phyloP scores from a whole-genome alignment of 2,888 invertebrate species.

The Yponomeuta cagnagella region DNA sequence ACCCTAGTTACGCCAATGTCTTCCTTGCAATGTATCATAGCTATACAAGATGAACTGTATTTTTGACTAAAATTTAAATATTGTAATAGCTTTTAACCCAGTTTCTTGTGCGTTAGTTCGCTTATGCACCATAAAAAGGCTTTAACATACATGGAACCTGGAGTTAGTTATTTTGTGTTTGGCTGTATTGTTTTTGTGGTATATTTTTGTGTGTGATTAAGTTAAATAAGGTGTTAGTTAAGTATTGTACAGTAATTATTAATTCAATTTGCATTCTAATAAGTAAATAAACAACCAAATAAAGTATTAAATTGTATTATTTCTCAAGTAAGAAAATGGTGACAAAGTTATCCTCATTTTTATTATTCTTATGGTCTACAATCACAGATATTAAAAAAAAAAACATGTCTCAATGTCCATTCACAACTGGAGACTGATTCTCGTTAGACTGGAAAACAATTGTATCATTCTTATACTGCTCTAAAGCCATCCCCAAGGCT shows the following conservation, averaged over 20 bases:
- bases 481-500: constrained; percentile 28
- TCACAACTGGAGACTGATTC: not conserved
- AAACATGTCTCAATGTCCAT: constrained; percentile 13
- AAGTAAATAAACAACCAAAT: constrained; percentile 15
- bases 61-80: not conserved
- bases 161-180: not conserved
- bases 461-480: constrained; percentile 14
- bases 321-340: constrained; percentile 20
- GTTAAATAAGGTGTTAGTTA: not conserved
- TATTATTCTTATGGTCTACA: not conserved
- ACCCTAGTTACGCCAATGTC: not conserved
- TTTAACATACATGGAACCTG: no score
- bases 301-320: constrained; percentile 13
- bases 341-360: not conserved
- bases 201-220: not conserved
- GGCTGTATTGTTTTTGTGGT: not conserved
- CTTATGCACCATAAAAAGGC: no score
- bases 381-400: not conserved
- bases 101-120: not conserved
- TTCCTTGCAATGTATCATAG: not conserved
- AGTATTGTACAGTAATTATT: constrained; percentile 21
- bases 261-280: constrained; percentile 19
- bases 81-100: not conserved
- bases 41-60: not conserved
- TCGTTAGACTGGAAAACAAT: constrained; percentile 4